Evolutionary conservation across 2,797 vertebrate genomes (phyloP).

Genomic region (Lagothrix lagotricha): DNA sequence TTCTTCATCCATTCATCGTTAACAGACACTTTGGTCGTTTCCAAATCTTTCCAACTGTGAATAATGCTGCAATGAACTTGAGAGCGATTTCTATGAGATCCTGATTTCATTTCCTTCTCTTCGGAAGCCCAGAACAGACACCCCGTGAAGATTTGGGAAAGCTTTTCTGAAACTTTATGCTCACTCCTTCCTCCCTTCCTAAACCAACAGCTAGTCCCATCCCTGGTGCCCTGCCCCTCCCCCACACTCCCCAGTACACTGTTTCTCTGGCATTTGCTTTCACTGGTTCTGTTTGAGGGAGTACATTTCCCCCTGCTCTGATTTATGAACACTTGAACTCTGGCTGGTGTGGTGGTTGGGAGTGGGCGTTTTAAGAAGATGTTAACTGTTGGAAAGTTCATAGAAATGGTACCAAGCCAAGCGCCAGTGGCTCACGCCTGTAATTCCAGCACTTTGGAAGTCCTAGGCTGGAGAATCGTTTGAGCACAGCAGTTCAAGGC

Average conservation of each 20-base stretch:
- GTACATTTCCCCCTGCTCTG: not conserved
- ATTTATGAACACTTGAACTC: not conserved
- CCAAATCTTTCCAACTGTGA: not conserved
- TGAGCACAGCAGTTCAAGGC: not conserved
- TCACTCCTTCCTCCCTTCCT: not conserved
- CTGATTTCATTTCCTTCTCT: not conserved
- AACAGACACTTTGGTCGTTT: not conserved
- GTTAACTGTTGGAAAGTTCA: not conserved
- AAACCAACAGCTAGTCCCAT: too few species aligned
- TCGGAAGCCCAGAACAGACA: not conserved
- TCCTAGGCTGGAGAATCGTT: not conserved
- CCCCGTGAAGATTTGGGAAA: not conserved
- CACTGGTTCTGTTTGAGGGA: not conserved
- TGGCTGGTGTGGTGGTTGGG: not conserved
- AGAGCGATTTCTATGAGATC: not conserved
- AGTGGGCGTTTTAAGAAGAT: not conserved
- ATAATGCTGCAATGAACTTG: not conserved
- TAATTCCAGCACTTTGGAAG: not conserved
- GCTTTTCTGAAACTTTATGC: not conserved
- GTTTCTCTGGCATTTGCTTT: not conserved
- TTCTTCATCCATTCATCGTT: not conserved
- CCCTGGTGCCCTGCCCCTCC: not conserved
- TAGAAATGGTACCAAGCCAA: not conserved
- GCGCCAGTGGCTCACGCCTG: not conserved
- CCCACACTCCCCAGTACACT: accelerated